Evolutionary conservation across 1,140 invertebrate genomes (phyloP).

Genomic region (Tetragnatha versicolor): DNA sequence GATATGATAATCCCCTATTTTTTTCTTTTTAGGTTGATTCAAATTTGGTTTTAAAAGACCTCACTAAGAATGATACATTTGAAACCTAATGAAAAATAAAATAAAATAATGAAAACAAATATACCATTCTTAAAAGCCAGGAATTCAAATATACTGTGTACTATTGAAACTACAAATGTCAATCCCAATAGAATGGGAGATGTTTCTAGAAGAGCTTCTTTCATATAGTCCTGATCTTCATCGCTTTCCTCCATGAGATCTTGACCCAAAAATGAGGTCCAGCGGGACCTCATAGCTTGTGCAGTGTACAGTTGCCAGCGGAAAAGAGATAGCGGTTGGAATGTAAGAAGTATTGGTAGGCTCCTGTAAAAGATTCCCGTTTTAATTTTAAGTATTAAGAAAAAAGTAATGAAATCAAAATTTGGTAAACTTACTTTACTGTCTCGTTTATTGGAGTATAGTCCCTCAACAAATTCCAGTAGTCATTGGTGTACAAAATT

Average conservation of each 20-base stretch:
- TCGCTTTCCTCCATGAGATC: constrained; percentile 75
- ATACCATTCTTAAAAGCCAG: constrained; percentile 98
- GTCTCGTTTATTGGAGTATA: constrained; percentile 94
- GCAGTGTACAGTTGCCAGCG: constrained; percentile 97
- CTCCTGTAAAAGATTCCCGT: constrained; percentile 58
- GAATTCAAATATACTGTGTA: constrained; percentile 98
- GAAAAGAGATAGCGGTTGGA: constrained; percentile 91
- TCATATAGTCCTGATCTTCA: constrained; percentile 95
- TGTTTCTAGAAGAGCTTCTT: constrained; percentile 95
- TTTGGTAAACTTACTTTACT: constrained; percentile 67
- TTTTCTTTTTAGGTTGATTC: too few relatives aligned
- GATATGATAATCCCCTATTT: too few relatives aligned
- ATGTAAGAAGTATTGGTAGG: constrained; percentile 78
- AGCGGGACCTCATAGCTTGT: constrained; percentile 81
- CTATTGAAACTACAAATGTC: constrained; percentile 90
- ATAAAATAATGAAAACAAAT: background rate
- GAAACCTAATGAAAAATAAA: too few relatives aligned
- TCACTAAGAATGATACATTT: too few relatives aligned
- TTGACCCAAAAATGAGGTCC: constrained; percentile 67
- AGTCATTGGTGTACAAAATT: constrained; percentile 95
- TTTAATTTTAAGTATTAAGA: background rate
- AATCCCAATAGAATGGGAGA: constrained; percentile 93
- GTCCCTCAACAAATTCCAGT: constrained; percentile 97
- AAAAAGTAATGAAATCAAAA: background rate
- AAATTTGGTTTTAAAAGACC: too few relatives aligned